These are phyloP conservation scores for Pocota personata DNA, from an alignment of 2,888 invertebrate species.

Conservation along the genomic window DNA sequence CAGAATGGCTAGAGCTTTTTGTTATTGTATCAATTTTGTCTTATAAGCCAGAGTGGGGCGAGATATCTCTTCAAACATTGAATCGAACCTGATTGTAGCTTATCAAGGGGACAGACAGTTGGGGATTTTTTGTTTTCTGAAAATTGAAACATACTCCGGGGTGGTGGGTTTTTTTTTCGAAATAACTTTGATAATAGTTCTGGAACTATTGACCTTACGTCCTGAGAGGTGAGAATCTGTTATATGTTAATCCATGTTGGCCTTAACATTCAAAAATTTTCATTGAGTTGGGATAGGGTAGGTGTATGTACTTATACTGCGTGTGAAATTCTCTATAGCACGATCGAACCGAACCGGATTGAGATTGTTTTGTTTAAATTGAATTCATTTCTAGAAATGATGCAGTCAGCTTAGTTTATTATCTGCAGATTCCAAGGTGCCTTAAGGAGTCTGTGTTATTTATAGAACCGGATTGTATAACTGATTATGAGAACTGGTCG, in stretches of 20 bases:
- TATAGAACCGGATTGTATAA: background rate
- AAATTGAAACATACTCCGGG: background rate
- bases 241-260: too few relatives aligned
- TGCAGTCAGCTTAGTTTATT: constrained; percentile 1
- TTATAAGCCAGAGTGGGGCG: background rate
- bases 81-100: constrained; percentile 10
- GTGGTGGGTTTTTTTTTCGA: background rate
- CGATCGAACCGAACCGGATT: constrained; percentile 12
- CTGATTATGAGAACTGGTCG: background rate
- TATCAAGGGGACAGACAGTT: constrained; percentile 4
- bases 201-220: background rate
- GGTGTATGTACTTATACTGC: background rate
- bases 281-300: background rate
- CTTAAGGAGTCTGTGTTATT: background rate
- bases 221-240: background rate
- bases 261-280: background rate
- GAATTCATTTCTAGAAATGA: background rate
- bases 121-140: background rate
- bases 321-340: background rate
- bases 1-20: background rate
- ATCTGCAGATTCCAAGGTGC: background rate
- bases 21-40: background rate
- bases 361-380: background rate
- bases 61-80: background rate
- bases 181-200: background rate